phyloP scores from a whole-genome alignment of 1,140 invertebrate genomes.

The Cydia splendana region DNA sequence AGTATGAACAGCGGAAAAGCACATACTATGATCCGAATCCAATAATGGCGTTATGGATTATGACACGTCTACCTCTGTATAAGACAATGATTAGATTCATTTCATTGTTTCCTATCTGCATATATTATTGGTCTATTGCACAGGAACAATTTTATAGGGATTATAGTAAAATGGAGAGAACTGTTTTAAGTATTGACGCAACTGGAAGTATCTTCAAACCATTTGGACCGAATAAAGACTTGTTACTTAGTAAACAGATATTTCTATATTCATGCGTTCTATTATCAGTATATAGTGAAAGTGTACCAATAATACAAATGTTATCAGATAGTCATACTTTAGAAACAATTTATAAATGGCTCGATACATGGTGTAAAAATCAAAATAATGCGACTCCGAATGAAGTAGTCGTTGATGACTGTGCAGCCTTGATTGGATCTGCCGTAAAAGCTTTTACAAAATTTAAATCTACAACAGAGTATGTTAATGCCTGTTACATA shows the following conservation, averaged over 20 bases:
- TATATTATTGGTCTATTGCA: neutral
- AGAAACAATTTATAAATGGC: constrained; percentile 31
- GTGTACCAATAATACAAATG: constrained; percentile 30
- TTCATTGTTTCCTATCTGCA: neutral
- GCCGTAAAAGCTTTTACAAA: constrained; percentile 14
- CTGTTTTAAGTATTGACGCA: neutral
- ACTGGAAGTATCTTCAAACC: neutral
- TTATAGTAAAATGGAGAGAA: neutral
- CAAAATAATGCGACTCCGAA: too few relatives aligned
- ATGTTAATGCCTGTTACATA: constrained; percentile 4
- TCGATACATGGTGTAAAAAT: constrained; percentile 19
- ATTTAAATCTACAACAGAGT: constrained; percentile 22
- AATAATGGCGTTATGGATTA: neutral
- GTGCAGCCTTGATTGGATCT: too few relatives aligned
- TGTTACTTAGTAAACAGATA: constrained; percentile 2
- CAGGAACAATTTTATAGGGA: neutral
- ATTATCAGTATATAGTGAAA: constrained; percentile 7
- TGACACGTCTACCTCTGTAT: neutral
- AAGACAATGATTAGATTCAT: neutral
- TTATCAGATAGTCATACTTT: constrained; percentile 27
- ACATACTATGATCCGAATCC: neutral
- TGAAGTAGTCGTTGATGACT: too few relatives aligned
- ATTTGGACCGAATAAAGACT: neutral
- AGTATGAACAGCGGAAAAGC: neutral
- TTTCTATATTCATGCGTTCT: constrained; percentile 22